A percentile compares a stretch with the other conserved stretches of the same genome.
These are phyloP conservation scores for Oreochromis mossambicus DNA, from an alignment of 2,797 vertebrate genomes.

Conservation along the genomic window DNA sequence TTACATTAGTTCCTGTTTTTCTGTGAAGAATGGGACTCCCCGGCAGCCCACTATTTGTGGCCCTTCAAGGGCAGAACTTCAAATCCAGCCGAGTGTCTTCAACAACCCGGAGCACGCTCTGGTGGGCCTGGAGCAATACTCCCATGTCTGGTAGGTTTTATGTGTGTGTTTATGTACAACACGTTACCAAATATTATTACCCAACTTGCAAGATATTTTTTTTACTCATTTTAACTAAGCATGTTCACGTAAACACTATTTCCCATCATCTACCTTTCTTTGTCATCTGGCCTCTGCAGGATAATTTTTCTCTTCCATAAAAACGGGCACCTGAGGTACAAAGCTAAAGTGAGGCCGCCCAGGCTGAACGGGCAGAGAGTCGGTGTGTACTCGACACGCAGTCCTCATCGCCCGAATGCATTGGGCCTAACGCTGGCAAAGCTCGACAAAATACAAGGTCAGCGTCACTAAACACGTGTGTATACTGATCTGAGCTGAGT, in stretches of 20 bases:
- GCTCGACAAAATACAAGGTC: conserved; percentile 82
- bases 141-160: conserved; percentile 84
- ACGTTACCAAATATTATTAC: not conserved
- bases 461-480: not conserved
- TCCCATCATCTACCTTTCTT: not conserved
- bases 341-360: conserved; percentile 89
- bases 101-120: conserved; percentile 87
- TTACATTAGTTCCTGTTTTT: conserved; percentile 86
- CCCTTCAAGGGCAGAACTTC: conserved; percentile 80
- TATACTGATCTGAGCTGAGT: not conserved
- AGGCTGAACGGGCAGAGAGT: conserved; percentile 83
- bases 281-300: conserved; percentile 63
- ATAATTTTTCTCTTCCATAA: conserved; percentile 90
- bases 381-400: conserved; percentile 87
- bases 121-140: conserved; percentile 85
- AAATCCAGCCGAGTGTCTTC: conserved; percentile 79
- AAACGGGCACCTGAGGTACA: conserved; percentile 84
- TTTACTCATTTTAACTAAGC: not conserved
- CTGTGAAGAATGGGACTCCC: conserved; percentile 85
- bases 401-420: conserved; percentile 87
- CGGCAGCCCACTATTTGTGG: conserved; percentile 85
- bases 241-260: not conserved
- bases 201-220: not conserved
- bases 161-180: not conserved
- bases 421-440: conserved; percentile 85